phyloP scores from a whole-genome alignment of 1,140 invertebrate species.

The Hestina assimilis region DNA sequence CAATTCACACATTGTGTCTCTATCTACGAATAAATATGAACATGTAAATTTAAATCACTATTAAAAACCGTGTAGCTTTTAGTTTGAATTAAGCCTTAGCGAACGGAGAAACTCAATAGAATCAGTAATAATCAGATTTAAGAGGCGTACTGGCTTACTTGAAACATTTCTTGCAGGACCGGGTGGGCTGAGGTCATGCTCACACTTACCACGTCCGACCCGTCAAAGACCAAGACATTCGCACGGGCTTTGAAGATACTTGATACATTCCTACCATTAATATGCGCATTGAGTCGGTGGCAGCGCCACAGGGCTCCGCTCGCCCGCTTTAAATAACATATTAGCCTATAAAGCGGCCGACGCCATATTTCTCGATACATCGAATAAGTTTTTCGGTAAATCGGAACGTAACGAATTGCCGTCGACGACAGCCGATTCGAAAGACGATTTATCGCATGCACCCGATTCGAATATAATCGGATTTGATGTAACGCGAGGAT shows the following conservation, averaged over 20 bases:
- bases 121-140: background rate
- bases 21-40: too few relatives aligned
- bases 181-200: background rate
- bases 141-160: too few relatives aligned
- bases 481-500: conserved; percentile 38
- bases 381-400: conserved; percentile 64
- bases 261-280: conserved; percentile 69
- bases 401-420: conserved; percentile 58
- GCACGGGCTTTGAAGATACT: conserved; percentile 33
- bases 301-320: conserved; percentile 59
- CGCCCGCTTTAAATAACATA: conserved; percentile 61
- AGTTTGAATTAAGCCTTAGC: too few relatives aligned
- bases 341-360: conserved; percentile 65
- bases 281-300: conserved; percentile 62
- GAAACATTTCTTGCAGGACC: background rate
- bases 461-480: conserved; percentile 59
- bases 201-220: conserved; percentile 11
- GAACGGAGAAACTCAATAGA: background rate
- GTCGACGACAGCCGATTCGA: conserved; percentile 55
- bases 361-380: conserved; percentile 60
- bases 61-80: too few relatives aligned
- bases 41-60: too few relatives aligned
- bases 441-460: conserved; percentile 61
- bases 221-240: conserved; percentile 47
- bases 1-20: too few relatives aligned